phyloP scores from a whole-genome alignment of 1,140 invertebrate genomes.

The Carposina sasakii region DNA sequence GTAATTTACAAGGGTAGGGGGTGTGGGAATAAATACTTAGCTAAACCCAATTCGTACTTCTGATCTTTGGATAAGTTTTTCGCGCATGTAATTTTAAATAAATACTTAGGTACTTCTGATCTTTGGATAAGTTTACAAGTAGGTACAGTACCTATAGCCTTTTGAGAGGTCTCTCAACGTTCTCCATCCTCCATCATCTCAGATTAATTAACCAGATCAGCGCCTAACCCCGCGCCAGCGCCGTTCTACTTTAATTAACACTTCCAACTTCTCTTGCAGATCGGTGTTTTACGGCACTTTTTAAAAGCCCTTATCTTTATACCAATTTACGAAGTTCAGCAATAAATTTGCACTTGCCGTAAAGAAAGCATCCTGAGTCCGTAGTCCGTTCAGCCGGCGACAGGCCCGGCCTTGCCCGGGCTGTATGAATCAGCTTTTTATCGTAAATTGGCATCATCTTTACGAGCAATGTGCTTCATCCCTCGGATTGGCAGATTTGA shows the following conservation, averaged over 20 bases:
- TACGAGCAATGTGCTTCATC: conserved; percentile 36
- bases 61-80: too few species aligned
- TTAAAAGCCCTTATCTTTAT: conserved; percentile 42
- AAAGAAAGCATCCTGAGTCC: conserved; percentile 11
- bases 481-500: conserved; percentile 32
- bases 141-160: too few species aligned
- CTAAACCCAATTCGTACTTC: too few species aligned
- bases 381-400: not conserved
- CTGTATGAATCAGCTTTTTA: conserved; percentile 41
- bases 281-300: conserved; percentile 30
- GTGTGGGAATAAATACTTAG: too few species aligned
- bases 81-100: too few species aligned
- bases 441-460: conserved; percentile 52
- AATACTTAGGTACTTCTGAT: too few species aligned
- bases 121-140: too few species aligned
- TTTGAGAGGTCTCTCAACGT: too few species aligned
- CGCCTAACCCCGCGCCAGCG: too few species aligned
- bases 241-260: conserved; percentile 4
- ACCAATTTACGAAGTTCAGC: conserved; percentile 35
- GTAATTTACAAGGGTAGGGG: too few species aligned
- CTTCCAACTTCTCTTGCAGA: not conserved
- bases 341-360: conserved; percentile 43
- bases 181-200: too few species aligned
- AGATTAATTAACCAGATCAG: too few species aligned
- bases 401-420: conserved; percentile 13